Evolutionary conservation across 2,888 invertebrate genomes (phyloP), one percentile per base, ranked within the genome.

Genomic region (Leptopterna dolabrata): DNA sequence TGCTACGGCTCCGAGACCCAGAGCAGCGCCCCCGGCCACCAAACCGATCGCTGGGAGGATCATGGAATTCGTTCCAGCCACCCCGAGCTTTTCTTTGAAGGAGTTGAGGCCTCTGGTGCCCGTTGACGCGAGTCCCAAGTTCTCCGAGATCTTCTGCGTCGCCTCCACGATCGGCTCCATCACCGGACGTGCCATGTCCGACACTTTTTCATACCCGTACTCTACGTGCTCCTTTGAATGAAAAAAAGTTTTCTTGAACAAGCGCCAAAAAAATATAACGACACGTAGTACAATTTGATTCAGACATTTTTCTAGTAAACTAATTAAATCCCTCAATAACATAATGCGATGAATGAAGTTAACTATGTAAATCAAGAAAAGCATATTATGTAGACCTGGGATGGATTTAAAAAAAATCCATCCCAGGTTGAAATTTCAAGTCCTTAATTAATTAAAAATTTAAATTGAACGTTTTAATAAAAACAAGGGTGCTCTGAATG

Each of bases 11-110:
- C 96, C 96, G n/a, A 96, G 93, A 0, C 96, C 96, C 30, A 96
- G 91, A 0, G 96, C 96, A 0, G 96, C 96, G 16, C 96, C 96
- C n/a, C 96, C 96, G 13, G 96, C 96, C 90, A 96, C 95, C 7
- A 96, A 92, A 3, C 96, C 95, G 29, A 96, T 92, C 0, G 96
- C 96, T 24, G 96, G 96, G 0, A 96, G 92, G 91, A 96, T 94
- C 0, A 95, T 95, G 0, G 94, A 94, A 0, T 94, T 93, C 0
- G 93, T 91, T 27, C 89, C 89, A 0, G 93, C 92, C 11, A 93
- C 93, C 0, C 95, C 95, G 11, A 95, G 93, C 91, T 95, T 95
- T 88, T 95, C 95, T 90, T 94, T 93, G 0, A 93, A 92, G 47
- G 89, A 87, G 78, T 86, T 88, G 14, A 90, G 86, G 24, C 90